phyloP scores from a whole-genome alignment of 2,888 invertebrate genomes.

The Charanyca ferruginea region DNA sequence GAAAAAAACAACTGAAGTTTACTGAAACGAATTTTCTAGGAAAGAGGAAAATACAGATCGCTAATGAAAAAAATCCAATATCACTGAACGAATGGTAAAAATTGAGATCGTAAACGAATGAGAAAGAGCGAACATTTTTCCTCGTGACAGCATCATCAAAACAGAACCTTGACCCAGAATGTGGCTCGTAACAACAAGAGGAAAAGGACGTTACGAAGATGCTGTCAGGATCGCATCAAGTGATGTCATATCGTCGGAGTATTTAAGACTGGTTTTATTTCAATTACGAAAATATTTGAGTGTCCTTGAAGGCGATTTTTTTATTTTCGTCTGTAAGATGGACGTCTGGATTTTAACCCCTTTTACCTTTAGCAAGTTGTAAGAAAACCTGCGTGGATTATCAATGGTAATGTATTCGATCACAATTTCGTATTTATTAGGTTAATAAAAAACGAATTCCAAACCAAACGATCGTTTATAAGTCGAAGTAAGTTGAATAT shows the following conservation, averaged over 20 bases:
- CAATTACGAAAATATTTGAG: conserved; percentile 44
- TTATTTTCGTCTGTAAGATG: conserved; percentile 15
- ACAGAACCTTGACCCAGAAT: conserved; percentile 87
- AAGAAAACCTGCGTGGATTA: background rate
- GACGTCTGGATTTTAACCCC: background rate
- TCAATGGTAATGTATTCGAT: conserved; percentile 13
- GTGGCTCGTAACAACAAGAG: conserved; percentile 74
- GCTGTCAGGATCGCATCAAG: conserved; percentile 58
- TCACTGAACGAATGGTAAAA: conserved; percentile 16
- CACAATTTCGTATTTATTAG: background rate
- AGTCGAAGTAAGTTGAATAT: background rate
- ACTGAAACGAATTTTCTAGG: conserved; percentile 1
- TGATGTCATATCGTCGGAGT: conserved; percentile 60
- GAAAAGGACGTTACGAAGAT: conserved; percentile 74
- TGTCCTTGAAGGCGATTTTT: conserved; percentile 27
- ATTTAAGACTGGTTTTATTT: conserved; percentile 63
- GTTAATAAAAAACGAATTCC: conserved; percentile 7
- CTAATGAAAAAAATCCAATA: conserved; percentile 24
- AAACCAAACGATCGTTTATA: conserved; percentile 10
- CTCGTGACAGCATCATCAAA: conserved; percentile 78
- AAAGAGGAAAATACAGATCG: conserved; percentile 1
- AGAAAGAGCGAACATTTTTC: conserved; percentile 73
- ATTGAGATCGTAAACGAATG: conserved; percentile 55
- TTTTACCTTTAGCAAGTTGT: background rate
- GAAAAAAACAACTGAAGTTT: background rate